These are phyloP conservation scores for Gyps fulvus DNA, from an alignment of 2,113 vertebrate genomes.

Conservation along the genomic window DNA sequence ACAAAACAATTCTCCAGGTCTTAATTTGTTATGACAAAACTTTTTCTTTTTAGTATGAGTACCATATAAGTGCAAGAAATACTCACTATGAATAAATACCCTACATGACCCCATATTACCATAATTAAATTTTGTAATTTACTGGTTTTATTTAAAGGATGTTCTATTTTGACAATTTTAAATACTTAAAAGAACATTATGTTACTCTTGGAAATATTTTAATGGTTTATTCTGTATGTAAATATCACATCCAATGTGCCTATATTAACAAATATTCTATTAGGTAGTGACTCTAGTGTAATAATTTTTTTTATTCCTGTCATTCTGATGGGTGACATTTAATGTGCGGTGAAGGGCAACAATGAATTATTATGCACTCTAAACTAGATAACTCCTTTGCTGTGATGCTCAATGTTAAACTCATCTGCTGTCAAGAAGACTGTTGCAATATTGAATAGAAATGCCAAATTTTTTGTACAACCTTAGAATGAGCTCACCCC, in stretches of 20 bases:
- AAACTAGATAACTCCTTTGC: slow-evolving; percentile 58
- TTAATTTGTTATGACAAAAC: background rate
- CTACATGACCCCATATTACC: background rate
- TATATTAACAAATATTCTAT: background rate
- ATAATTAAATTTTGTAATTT: background rate
- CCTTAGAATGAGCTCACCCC: background rate
- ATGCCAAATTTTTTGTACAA: slow-evolving; percentile 9
- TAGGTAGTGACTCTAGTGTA: background rate
- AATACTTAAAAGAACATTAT: background rate
- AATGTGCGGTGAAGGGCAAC: slow-evolving; percentile 46
- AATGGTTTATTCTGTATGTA: background rate
- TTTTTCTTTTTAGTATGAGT: background rate
- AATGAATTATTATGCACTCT: slow-evolving; percentile 59
- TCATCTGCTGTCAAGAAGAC: slow-evolving; percentile 47
- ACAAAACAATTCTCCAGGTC: background rate
- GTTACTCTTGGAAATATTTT: background rate
- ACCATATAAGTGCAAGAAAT: background rate
- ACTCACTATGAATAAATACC: background rate
- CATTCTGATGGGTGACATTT: slow-evolving; percentile 61
- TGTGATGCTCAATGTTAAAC: slow-evolving; percentile 45
- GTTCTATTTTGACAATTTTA: background rate
- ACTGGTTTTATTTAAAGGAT: background rate
- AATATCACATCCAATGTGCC: background rate
- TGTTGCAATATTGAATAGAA: slow-evolving; percentile 40
- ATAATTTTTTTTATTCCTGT: slow-evolving; percentile 48